These are phyloP conservation scores for Dendrophyllia cribrosa DNA, from an alignment of 64 coral and sea anemone species.

Conservation along the genomic window DNA sequence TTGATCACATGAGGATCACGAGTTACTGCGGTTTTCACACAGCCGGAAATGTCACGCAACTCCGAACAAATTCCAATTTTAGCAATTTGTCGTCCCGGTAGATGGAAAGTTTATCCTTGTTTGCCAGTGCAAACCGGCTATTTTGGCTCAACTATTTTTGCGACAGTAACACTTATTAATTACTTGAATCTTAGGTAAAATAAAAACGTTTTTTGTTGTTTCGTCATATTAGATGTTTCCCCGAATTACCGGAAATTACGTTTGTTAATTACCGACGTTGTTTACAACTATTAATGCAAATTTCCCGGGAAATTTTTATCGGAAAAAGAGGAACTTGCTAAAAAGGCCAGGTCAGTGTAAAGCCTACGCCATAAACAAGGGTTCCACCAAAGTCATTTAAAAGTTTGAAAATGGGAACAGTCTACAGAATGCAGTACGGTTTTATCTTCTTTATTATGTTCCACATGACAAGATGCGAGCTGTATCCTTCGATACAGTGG, in stretches of 20 bases:
- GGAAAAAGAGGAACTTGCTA: no score
- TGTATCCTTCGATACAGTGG: slow-evolving; percentile 70
- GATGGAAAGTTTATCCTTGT: not conserved
- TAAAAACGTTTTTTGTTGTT: not conserved
- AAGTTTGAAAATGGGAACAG: not conserved
- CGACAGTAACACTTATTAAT: not conserved
- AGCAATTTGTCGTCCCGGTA: not conserved
- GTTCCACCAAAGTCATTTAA: not conserved
- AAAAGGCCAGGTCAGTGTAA: no score
- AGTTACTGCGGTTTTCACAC: not conserved
- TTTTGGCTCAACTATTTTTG: not conserved
- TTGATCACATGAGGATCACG: not conserved
- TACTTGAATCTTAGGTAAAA: not conserved
- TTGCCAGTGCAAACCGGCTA: not conserved
- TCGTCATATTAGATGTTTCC: not conserved
- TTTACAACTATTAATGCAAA: slow-evolving; percentile 17
- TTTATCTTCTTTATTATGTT: not conserved
- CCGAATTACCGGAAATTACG: not conserved
- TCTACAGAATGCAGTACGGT: not conserved
- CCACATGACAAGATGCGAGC: not conserved
- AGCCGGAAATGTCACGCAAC: not conserved
- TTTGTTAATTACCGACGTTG: not conserved
- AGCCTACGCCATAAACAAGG: no score
- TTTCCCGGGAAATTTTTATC: not conserved
- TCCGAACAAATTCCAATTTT: not conserved